Evolutionary conservation across 2,888 invertebrate species (phyloP).

Genomic region (Rapana venosa): DNA sequence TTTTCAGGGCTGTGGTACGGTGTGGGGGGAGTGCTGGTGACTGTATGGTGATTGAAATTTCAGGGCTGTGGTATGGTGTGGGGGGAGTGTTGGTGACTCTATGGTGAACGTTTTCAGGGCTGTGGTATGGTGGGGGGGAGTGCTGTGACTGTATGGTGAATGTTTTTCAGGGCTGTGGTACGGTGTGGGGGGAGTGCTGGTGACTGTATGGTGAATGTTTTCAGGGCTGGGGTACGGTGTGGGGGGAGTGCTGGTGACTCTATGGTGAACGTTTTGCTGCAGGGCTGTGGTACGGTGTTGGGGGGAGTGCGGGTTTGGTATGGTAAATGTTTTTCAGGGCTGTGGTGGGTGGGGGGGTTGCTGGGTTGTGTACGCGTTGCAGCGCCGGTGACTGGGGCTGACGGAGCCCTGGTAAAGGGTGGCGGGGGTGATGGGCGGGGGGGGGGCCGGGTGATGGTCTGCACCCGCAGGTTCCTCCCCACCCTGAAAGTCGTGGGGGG

Average conservation of each 20-base stretch:
- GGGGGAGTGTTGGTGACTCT: constrained; percentile 56
- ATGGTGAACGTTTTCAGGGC: constrained; percentile 54
- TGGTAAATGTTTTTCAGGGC: constrained; percentile 54
- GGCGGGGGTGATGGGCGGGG: constrained; percentile 49
- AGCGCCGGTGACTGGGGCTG: constrained; percentile 55
- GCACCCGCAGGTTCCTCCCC: constrained; percentile 59
- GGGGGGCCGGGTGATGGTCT: constrained; percentile 61
- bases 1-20: no score
- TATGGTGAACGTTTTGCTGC: no score
- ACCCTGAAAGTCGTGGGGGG: constrained; percentile 62
- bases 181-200: constrained; percentile 61
- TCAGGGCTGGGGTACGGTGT: background rate
- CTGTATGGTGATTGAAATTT: background rate
- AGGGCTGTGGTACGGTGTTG: background rate
- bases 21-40: no score
- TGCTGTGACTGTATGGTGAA: constrained; percentile 58
- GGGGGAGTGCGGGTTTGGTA: no score
- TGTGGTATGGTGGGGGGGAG: constrained; percentile 67
- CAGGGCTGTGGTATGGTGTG: constrained; percentile 27
- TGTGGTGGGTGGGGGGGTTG: constrained; percentile 64
- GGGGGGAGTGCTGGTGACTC: no score
- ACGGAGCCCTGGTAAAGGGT: constrained; percentile 45
- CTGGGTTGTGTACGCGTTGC: constrained; percentile 54
- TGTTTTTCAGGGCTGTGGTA: no score
- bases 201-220: constrained; percentile 12